Base-by-base conservation (phyloP, 2,888 invertebrate species). In the Argyra leucocephala region DNA sequence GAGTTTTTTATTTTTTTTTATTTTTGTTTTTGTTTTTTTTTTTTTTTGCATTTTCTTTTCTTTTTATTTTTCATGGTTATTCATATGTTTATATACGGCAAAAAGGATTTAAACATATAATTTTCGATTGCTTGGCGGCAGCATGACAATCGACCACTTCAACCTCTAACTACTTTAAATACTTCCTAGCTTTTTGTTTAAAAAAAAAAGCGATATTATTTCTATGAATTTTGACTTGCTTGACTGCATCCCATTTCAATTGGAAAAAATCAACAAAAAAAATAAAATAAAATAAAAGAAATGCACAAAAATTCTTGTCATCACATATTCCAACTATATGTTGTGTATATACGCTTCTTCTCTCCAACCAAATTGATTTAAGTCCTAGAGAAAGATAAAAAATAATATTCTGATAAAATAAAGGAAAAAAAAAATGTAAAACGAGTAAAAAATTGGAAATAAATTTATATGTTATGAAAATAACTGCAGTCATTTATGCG, bases 71-170 rank as follows among this genome's bases (percentile, higher is more conserved):
- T 7, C 31, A 31, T 31, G 31, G 10, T 31, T 31, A 31, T 31
- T 31, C 31, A 31, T 31, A 31, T 48, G 48, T 48, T 48, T 37
- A 31, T 48, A 18, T 48, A 48, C 15, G 48, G 48, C 5, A 18
- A 48, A 48, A 48, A 48, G 48, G 48, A 48, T 48, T 48, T n/a
- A 48, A 48, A 48, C 48, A 48, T 48, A 48, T 48, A 48, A 48
- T 48, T 48, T 48, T 48, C 48, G 48, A 48, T 48, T 48, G 15
- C 48, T 15, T 48, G 48, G 48, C 48, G 48, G 48, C 48, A n/a
- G 15, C 48, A 48, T 48, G 48, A 48, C 48, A 48, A 48, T 48
- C 18, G 48, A 48, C 48, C 15, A 15, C 48, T 15, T n/a, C 48
- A 48, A 48, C 48, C 48, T 48, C 48, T n/a, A 48, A 48, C n/a